Percentiles rank a stretch among this genome's conserved stretches.
Conservation (phyloP, 1,140 invertebrate genomes). For the Philotrypesis tridentata region DNA sequence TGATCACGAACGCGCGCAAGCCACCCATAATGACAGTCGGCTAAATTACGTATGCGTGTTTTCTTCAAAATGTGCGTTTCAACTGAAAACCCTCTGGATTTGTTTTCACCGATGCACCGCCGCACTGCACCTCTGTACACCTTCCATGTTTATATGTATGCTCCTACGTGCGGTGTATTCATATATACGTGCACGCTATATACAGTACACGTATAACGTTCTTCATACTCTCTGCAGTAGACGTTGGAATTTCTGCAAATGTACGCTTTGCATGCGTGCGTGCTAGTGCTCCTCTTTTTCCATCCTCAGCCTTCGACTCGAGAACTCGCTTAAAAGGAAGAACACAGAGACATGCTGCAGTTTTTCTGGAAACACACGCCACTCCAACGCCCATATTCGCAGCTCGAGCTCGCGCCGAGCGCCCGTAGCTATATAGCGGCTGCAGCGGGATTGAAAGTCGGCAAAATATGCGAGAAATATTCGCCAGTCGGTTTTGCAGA, state of each 20-base stretch:
- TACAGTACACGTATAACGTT: background rate
- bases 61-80: slow-evolving; percentile 46
- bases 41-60: slow-evolving; percentile 59
- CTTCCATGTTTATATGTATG: no score
- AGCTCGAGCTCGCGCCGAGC: no score
- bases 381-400: background rate
- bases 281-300: background rate
- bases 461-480: no score
- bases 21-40: slow-evolving; percentile 36
- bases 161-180: no score
- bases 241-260: slow-evolving; percentile 38
- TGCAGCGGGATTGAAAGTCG: no score
- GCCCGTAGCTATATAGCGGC: no score
- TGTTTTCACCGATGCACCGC: slow-evolving; percentile 30
- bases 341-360: background rate
- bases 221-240: background rate
- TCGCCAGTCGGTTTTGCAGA: no score
- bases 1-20: slow-evolving; percentile 19
- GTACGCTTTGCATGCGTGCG: slow-evolving; percentile 36
- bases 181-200: background rate
- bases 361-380: slow-evolving; percentile 16
- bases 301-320: slow-evolving; percentile 13
- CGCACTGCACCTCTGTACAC: no score
- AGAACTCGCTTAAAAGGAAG: background rate
- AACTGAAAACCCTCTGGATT: slow-evolving; percentile 38